These are phyloP conservation scores for Ia io DNA, from an alignment of 2,113 vertebrate genomes.

Conservation along the genomic window DNA sequence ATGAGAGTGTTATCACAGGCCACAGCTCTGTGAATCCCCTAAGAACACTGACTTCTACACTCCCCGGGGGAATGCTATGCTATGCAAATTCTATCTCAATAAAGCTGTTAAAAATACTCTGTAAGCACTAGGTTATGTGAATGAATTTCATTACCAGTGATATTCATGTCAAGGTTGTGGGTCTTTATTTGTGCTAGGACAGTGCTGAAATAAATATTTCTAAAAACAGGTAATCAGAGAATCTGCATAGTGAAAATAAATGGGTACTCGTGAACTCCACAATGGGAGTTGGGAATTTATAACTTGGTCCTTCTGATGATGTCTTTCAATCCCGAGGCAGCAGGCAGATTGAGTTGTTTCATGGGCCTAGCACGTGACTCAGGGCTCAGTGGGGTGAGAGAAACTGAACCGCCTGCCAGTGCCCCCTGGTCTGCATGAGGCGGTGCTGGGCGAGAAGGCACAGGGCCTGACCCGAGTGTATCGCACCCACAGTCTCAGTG, in stretches of 20 bases:
- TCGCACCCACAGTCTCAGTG: neutral
- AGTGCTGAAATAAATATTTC: neutral
- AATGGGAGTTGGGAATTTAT: neutral
- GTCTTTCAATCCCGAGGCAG: neutral
- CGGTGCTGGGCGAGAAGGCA: rapidly evolving
- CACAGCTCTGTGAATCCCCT: neutral
- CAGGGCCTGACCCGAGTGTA: rapidly evolving
- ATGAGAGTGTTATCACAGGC: rapidly evolving
- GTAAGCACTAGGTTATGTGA: neutral
- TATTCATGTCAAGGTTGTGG: neutral
- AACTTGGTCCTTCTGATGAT: neutral
- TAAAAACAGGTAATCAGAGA: neutral
- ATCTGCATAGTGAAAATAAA: neutral
- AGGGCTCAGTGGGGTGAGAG: neutral
- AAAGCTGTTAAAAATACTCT: neutral
- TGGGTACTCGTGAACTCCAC: neutral
- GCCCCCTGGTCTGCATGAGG: rapidly evolving
- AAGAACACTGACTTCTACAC: neutral
- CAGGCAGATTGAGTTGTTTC: rapidly evolving
- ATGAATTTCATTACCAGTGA: neutral
- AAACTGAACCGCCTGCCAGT: rapidly evolving
- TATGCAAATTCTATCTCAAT: neutral
- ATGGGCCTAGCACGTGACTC: rapidly evolving
- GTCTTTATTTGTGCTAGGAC: neutral
- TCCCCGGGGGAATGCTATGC: neutral